Conservation (phyloP, 92 coral and sea anemone genomes). For the Nematostella vectensis region DNA sequence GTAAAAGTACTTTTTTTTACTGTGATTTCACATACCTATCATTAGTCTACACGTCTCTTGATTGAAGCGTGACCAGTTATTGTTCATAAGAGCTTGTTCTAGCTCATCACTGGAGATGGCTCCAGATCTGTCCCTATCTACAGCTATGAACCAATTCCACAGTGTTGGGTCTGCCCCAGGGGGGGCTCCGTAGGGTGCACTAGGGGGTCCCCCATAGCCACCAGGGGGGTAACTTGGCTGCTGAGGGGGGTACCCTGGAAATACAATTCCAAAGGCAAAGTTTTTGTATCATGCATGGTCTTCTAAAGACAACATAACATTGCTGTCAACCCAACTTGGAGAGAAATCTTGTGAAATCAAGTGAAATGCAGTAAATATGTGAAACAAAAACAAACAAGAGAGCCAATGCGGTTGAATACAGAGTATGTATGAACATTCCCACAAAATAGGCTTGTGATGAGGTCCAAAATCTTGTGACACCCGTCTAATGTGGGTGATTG, state of each 20-base stretch:
- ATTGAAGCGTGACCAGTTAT: conserved; percentile 95
- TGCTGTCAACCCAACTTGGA: background rate
- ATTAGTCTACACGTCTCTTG: conserved; percentile 91
- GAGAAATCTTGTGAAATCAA: background rate
- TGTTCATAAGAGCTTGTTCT: conserved; percentile 86
- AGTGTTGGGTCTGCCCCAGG: conserved; percentile 87
- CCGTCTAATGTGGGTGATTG: conserved; percentile 1
- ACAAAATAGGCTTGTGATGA: background rate
- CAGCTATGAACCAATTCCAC: conserved; percentile 96
- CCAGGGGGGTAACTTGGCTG: no score
- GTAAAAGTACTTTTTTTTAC: no score
- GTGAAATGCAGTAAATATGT: background rate
- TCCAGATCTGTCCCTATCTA: conserved; percentile 83
- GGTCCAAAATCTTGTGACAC: background rate
- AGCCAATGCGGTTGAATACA: background rate
- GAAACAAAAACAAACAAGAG: background rate
- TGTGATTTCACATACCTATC: no score
- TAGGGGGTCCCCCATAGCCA: conserved; percentile 33
- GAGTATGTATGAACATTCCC: background rate
- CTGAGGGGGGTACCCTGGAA: conserved; percentile 19
- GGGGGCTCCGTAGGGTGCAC: conserved; percentile 52
- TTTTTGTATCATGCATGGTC: no score
- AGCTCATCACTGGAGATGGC: conserved; percentile 80
- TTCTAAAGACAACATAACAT: background rate
- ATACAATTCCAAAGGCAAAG: no score